Conservation (phyloP, 2,113 vertebrate genomes). For the Cavia porcellus region DNA sequence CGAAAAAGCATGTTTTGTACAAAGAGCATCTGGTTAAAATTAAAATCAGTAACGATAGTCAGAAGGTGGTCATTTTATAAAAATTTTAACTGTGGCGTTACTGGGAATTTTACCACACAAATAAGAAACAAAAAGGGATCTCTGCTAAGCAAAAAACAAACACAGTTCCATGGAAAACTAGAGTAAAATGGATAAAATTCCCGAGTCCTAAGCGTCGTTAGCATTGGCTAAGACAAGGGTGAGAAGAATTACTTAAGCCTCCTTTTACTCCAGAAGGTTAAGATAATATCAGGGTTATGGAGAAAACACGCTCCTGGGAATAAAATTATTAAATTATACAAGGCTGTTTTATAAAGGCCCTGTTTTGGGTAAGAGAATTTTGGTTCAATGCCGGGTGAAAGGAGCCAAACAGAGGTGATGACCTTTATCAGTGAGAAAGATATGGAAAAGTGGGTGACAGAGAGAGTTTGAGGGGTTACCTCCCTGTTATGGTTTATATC, state of each 20-base stretch:
- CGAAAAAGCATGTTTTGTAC: not conserved
- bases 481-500: not conserved
- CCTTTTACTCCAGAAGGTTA: conserved; percentile 10
- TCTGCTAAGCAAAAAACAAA: not conserved
- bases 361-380: not conserved
- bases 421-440: not conserved
- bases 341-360: not conserved
- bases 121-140: not conserved
- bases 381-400: not conserved
- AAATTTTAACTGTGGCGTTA: not conserved
- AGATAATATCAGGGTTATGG: not conserved
- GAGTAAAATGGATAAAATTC: not conserved
- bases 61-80: not conserved
- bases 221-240: not conserved
- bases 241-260: not conserved
- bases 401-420: not conserved
- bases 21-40: conserved; percentile 8
- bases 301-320: not conserved
- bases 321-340: not conserved
- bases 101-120: not conserved
- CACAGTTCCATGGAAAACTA: not conserved
- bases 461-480: not conserved
- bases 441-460: not conserved
- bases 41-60: not conserved
- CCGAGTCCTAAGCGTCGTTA: not conserved